A percentile compares a stretch with the other conserved stretches of the same genome.
These are phyloP conservation scores for Chesias legatella DNA, from an alignment of 2,888 invertebrate genomes.

Conservation along the genomic window DNA sequence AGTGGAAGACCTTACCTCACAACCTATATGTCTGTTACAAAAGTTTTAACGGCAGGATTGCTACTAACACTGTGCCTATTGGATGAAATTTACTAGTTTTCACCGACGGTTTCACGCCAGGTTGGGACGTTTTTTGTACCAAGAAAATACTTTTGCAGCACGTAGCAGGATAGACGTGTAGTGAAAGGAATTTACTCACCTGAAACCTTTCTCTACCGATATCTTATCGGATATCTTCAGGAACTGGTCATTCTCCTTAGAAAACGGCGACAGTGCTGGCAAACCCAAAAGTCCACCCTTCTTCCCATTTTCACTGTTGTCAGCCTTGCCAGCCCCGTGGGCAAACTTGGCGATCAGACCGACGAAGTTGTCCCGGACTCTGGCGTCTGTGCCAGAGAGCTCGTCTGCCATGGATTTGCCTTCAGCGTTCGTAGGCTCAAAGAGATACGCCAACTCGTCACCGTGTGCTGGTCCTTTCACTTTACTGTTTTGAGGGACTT, in stretches of 20 bases:
- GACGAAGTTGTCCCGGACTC: slow-evolving; percentile 84
- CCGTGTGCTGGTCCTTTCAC: slow-evolving; percentile 81
- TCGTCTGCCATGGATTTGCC: slow-evolving; percentile 74
- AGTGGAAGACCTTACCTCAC: too few species aligned
- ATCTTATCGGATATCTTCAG: slow-evolving; percentile 54
- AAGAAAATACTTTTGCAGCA: too few species aligned
- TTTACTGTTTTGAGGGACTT: slow-evolving; percentile 29
- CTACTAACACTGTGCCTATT: too few species aligned
- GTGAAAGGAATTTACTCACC: slow-evolving; percentile 35
- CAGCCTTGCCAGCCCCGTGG: slow-evolving; percentile 42
- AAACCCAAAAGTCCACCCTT: slow-evolving; percentile 38
- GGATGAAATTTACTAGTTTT: too few species aligned
- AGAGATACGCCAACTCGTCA: slow-evolving; percentile 86
- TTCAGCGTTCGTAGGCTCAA: slow-evolving; percentile 82
- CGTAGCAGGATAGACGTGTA: too few species aligned
- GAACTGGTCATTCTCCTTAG: slow-evolving; percentile 53
- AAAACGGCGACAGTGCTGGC: slow-evolving; percentile 34
- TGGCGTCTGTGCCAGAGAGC: slow-evolving; percentile 77
- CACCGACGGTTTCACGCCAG: too few species aligned
- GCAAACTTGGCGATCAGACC: slow-evolving; percentile 85
- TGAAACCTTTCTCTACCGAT: slow-evolving; percentile 59
- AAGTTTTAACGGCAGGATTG: too few species aligned
- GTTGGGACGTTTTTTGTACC: too few species aligned
- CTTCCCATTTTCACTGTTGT: slow-evolving; percentile 27
- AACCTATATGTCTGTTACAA: too few species aligned